These are phyloP conservation scores for Camponotus pennsylvanicus DNA, from an alignment of 1,140 invertebrate species.

Conservation along the genomic window DNA sequence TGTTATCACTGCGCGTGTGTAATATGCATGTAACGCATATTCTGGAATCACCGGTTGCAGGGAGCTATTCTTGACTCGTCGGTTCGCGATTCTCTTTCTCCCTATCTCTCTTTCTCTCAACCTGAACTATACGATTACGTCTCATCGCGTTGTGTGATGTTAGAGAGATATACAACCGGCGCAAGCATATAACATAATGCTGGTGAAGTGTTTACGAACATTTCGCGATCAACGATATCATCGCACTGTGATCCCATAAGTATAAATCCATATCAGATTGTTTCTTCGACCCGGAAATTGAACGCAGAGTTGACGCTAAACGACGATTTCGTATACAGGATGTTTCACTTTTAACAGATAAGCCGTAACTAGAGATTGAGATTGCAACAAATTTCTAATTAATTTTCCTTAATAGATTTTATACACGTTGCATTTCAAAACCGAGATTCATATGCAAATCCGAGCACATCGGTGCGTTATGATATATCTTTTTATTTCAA, in stretches of 20 bases:
- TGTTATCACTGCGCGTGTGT: slow-evolving; percentile 56
- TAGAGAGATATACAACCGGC: background rate
- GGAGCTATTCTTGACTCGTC: slow-evolving; percentile 53
- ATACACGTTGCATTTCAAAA: background rate
- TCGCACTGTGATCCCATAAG: background rate
- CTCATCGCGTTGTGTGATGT: background rate
- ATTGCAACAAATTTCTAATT: background rate
- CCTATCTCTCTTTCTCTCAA: background rate
- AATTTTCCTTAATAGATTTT: background rate
- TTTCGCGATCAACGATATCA: slow-evolving; percentile 10
- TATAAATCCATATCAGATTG: background rate
- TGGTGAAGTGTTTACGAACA: slow-evolving; percentile 45
- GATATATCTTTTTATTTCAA: background rate
- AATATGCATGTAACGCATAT: slow-evolving; percentile 66
- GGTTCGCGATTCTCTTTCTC: slow-evolving; percentile 48
- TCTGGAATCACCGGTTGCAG: slow-evolving; percentile 49
- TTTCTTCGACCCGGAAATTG: background rate
- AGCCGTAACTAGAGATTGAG: background rate
- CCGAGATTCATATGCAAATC: background rate
- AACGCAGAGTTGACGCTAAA: background rate
- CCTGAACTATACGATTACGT: slow-evolving; percentile 20
- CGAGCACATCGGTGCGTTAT: background rate
- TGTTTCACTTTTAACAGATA: background rate
- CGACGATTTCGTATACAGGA: background rate
- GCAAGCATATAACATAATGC: slow-evolving; percentile 3